Evolutionary conservation across 2,888 invertebrate genomes (phyloP).

Genomic region (Cheilosia grossa): DNA sequence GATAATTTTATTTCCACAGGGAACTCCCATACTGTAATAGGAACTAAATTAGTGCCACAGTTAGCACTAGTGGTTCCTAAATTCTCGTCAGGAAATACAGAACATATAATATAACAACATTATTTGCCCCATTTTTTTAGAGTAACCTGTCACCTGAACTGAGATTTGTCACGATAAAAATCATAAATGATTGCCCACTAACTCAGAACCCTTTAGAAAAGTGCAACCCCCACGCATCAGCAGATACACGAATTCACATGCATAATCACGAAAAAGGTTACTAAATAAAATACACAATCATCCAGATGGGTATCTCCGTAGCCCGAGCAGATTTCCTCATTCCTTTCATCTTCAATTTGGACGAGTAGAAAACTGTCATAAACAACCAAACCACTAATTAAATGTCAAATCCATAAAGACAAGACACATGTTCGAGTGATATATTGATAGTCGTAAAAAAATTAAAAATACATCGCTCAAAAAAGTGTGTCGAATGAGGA

Average conservation of each 20-base stretch:
- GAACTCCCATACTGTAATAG: no score
- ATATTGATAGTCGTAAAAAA: conserved; percentile 53
- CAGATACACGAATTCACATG: not conserved
- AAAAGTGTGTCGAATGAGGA: conserved; percentile 20
- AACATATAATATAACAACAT: no score
- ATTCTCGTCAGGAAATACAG: no score
- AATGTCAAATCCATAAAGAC: conserved; percentile 52
- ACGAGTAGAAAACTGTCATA: conserved; percentile 39
- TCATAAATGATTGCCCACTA: no score
- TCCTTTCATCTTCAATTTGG: conserved; percentile 34
- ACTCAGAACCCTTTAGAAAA: not conserved
- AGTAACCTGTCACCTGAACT: no score
- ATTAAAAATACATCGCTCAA: conserved; percentile 46
- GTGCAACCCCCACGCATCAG: not conserved
- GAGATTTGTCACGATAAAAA: no score
- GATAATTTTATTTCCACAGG: no score
- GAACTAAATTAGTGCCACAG: no score
- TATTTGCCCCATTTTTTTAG: no score
- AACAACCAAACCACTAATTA: conserved; percentile 57
- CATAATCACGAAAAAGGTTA: not conserved
- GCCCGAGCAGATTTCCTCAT: conserved; percentile 13
- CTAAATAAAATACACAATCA: conserved; percentile 5
- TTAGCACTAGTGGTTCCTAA: no score
- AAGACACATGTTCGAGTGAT: conserved; percentile 64
- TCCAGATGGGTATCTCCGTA: conserved; percentile 17